A percentile compares a stretch with the other conserved stretches of the same genome.
Conservation (phyloP, 1,140 invertebrate species). For the Papilio polyxenes region DNA sequence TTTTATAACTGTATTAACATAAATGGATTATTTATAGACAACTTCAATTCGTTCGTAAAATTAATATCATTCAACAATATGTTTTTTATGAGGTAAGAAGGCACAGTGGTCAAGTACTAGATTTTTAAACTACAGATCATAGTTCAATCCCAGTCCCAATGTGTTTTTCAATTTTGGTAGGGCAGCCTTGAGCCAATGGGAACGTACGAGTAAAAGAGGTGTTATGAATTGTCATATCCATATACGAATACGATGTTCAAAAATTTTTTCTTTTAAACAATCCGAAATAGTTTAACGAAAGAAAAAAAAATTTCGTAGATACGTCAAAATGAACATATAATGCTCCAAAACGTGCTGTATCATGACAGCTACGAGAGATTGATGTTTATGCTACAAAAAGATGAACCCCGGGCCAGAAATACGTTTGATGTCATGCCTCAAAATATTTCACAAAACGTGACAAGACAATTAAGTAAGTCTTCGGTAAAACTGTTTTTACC, state of each 20-base stretch:
- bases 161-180: no score
- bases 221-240: not conserved
- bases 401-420: constrained; percentile 1
- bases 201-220: no score
- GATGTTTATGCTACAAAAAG: constrained; percentile 28
- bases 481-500: not conserved
- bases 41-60: no score
- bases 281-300: not conserved
- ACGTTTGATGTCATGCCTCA: not conserved
- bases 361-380: constrained; percentile 29
- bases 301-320: not conserved
- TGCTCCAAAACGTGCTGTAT: constrained; percentile 21
- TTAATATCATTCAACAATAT: not conserved
- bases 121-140: no score
- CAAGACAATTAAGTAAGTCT: not conserved
- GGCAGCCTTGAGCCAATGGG: no score
- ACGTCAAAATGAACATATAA: constrained; percentile 15
- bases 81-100: no score
- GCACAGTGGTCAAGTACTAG: no score
- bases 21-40: no score
- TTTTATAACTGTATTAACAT: no score
- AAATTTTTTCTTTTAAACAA: not conserved
- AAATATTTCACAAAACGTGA: constrained; percentile 21
- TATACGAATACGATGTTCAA: not conserved
- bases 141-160: no score